phyloP scores from a whole-genome alignment of 1,140 invertebrate genomes.

The Idris sp. region DNA sequence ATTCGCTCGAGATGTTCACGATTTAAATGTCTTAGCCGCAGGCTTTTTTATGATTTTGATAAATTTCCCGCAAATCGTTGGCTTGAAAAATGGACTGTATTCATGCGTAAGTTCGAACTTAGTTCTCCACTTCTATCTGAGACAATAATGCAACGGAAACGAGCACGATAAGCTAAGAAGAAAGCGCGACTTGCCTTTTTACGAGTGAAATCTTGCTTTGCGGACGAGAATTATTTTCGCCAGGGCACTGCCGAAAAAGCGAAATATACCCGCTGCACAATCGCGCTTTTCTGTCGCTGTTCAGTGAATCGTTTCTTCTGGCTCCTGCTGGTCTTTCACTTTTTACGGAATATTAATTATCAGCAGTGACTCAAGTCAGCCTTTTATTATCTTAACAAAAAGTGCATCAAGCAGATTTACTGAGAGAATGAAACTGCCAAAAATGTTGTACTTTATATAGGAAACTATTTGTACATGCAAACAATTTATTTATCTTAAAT shows the following conservation, averaged over 20 bases:
- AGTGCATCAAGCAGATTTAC: background rate
- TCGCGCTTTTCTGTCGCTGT: constrained; percentile 30
- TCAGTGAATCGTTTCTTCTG: constrained; percentile 25
- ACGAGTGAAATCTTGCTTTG: constrained; percentile 57
- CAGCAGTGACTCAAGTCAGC: constrained; percentile 5
- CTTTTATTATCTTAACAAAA: constrained; percentile 11
- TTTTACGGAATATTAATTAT: constrained; percentile 42
- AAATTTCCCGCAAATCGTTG: constrained; percentile 46
- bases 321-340: constrained; percentile 8
- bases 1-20: too few relatives aligned
- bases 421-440: background rate
- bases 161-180: constrained; percentile 63
- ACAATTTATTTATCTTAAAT: too few relatives aligned
- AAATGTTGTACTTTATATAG: too few relatives aligned
- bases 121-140: constrained; percentile 45
- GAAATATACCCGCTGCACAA: constrained; percentile 62
- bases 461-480: too few relatives aligned
- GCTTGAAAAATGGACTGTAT: constrained; percentile 41
- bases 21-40: too few relatives aligned
- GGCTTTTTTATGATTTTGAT: constrained; percentile 27
- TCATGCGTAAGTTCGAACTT: constrained; percentile 41
- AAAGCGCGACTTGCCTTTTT: constrained; percentile 64
- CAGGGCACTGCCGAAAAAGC: constrained; percentile 65
- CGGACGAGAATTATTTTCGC: constrained; percentile 68
- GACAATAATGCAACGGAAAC: constrained; percentile 58